Conservation (phyloP, 2,888 invertebrate genomes). For the Pediacus dermestoides region DNA sequence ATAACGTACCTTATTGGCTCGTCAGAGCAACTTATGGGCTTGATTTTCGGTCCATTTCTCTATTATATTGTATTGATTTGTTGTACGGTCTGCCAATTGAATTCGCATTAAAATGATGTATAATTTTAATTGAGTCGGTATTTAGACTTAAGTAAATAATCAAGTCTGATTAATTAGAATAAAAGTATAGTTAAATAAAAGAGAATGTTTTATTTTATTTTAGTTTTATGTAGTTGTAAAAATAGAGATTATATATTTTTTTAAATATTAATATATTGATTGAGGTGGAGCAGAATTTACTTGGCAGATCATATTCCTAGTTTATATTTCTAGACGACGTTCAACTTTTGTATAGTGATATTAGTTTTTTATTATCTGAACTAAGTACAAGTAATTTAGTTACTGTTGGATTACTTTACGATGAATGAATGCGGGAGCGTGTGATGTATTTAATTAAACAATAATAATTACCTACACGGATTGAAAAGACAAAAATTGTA, state of each 20-base stretch:
- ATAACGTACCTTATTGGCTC: slow-evolving; percentile 38
- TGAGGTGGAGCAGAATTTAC: neutral
- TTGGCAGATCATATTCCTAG: slow-evolving; percentile 6
- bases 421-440: slow-evolving; percentile 29
- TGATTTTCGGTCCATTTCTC: neutral
- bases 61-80: no score
- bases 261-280: neutral
- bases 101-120: no score
- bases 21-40: neutral
- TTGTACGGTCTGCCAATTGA: no score
- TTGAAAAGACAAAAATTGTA: slow-evolving; percentile 27
- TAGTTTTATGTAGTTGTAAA: no score
- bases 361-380: slow-evolving; percentile 36
- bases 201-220: no score
- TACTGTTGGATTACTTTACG: slow-evolving; percentile 16
- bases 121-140: no score
- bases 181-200: no score
- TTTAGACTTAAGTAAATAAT: no score
- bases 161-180: no score
- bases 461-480: slow-evolving; percentile 29
- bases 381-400: slow-evolving; percentile 25
- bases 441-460: slow-evolving; percentile 30
- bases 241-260: neutral
- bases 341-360: slow-evolving; percentile 39
- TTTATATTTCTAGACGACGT: neutral